Evolutionary conservation across 2,113 vertebrate species (phyloP), one percentile per base, ranked within the genome.

Genomic region (Lepidothrix coronata): DNA sequence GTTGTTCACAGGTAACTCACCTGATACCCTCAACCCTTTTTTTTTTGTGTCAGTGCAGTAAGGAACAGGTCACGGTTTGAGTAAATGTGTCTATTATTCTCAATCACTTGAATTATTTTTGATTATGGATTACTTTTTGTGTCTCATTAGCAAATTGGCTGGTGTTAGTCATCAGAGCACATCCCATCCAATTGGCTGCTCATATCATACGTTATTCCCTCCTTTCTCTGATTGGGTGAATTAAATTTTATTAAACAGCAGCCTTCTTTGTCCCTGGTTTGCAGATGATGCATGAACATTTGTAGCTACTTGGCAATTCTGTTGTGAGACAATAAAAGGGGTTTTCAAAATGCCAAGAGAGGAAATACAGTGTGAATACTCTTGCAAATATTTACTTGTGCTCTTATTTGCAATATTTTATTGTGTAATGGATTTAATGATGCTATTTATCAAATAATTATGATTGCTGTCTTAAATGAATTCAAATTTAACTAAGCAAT

Each of bases 371-470:
- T 19, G 44, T 90, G 92, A 96, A 96, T 94, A 78, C 79, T 65
- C 76, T 84, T 31, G 48, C 85, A 97, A 94, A 96, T 97, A 96
- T 93, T 96, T 95, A 91, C 93, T 96, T 81, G 82, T 90, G 65
- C 65, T 86, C 30, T 12, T 88, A 77, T 92, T 93, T 94, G 83
- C 76, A 77, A 44, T 92, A 83, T 92, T 96, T 95, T 89, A 81
- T 94, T 95, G 83, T 96, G 76, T 87, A 91, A 86, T 91, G 65
- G 92, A 72, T 96, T 92, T 93, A 96, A 94, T 86, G 65, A 94
- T 78, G 85, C 57, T 93, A 93, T 95, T 96, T 96, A 93, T 96
- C 88, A 93, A 96, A 96, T 95, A 94, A 92, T 92, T 85, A 84
- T 78, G 79, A 94, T 86, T 91, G 68, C 68, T 63, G 13, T 88